Evolutionary conservation across 2,797 vertebrate species (phyloP), one percentile per base, ranked within the genome.

Genomic region (Salarias fasciatus): DNA sequence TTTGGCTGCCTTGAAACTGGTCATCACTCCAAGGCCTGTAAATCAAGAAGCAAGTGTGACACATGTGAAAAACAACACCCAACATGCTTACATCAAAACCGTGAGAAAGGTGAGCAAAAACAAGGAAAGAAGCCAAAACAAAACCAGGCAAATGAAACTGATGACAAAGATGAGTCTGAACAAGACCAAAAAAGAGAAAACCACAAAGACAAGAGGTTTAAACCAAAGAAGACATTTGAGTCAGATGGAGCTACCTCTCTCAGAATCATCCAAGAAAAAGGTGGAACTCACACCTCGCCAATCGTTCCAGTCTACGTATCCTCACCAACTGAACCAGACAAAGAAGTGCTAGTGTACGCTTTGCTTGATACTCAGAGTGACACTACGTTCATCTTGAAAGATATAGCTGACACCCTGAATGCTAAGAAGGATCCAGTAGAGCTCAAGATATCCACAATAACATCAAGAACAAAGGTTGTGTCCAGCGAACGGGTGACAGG

Each of bases 41-140:
- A 18, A 11, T 49, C 57, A 7, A 60, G 46, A 8, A 42, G 46
- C 53, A 42, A 35, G 4, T 63, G 60, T 12, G 40, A 45, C 8
- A 12, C 0, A 15, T 56, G 45, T 8, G 11, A 1, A n/a, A 69
- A 48, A 7, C 30, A 0, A 10, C 53, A 57, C 5, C 53, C 35
- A 11, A 75, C 50, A 2, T 74, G 62, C 11, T 4, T 74, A 24
- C 69, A 78, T 57, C 57, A 68, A 57, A 53, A 77, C 9, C 1
- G 59, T 14, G 40, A 67, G 36, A 43, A 53, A 33, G 8, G 41
- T 44, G 13, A 53, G 18, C 24, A 13, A 12, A 18, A n/a, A n/a
- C n/a, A 61, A 11, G 12, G 61, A 38, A 5, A 18, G 9, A 12
- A n/a, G n/a, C n/a, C n/a, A n/a, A n/a, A n/a, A n/a, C n/a, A n/a